Conservation (phyloP, 2,113 vertebrate species). For the Macaca mulatta region DNA sequence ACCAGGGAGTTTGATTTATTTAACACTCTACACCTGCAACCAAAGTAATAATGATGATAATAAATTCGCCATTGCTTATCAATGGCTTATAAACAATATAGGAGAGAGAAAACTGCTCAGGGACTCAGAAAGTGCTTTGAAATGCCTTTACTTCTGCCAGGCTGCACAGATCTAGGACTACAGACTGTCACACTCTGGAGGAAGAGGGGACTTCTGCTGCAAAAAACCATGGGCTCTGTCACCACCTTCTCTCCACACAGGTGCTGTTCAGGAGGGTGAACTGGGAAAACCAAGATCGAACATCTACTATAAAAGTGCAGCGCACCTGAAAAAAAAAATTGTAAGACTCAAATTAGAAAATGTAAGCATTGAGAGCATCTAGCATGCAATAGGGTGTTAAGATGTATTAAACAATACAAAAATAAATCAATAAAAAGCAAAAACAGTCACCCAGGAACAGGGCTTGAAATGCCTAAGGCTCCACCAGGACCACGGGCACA, state of each 20-base stretch:
- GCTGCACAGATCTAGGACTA: background rate
- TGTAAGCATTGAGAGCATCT: background rate
- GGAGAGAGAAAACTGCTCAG: background rate
- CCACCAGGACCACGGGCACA: background rate
- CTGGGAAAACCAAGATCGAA: rapidly evolving
- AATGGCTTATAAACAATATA: background rate
- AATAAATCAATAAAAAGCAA: background rate
- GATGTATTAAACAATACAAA: background rate
- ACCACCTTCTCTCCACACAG: background rate
- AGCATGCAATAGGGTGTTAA: background rate
- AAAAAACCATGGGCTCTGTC: rapidly evolving
- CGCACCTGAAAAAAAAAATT: slow-evolving; percentile 34
- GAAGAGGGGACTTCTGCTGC: background rate
- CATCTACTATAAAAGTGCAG: slow-evolving; percentile 32
- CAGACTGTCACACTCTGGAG: background rate
- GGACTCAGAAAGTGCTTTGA: background rate
- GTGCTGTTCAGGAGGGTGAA: slow-evolving; percentile 45
- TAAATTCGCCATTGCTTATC: background rate
- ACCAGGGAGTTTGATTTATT: background rate
- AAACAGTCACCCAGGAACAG: background rate
- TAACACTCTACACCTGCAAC: background rate
- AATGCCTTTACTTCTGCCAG: slow-evolving; percentile 46
- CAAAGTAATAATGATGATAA: background rate
- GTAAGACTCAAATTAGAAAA: background rate
- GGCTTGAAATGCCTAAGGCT: background rate